phyloP scores from a whole-genome alignment of 2,113 vertebrate species.

The Ophthalmolycus amberensis region DNA sequence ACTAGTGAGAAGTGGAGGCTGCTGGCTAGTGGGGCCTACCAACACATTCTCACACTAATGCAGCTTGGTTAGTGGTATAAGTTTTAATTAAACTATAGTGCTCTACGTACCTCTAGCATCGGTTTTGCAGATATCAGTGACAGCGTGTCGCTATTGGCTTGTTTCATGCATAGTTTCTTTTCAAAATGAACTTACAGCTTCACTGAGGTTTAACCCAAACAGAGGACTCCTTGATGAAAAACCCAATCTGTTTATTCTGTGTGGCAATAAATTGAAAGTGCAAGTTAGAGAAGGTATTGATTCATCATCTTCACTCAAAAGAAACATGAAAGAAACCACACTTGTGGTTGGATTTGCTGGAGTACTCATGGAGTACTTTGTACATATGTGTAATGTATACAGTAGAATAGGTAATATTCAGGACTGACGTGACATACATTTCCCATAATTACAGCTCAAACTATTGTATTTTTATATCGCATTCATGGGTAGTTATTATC shows the following conservation, averaged over 20 bases:
- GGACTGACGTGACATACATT: not conserved
- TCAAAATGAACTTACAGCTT: no score
- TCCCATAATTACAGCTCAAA: not conserved
- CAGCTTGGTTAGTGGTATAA: not conserved
- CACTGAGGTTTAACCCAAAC: not conserved
- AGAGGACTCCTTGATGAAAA: no score
- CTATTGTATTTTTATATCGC: not conserved
- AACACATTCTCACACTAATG: not conserved
- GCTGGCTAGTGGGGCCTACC: constrained; percentile 5
- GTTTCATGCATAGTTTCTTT: not conserved
- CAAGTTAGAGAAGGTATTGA: not conserved
- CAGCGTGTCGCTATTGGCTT: not conserved
- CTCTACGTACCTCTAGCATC: not conserved
- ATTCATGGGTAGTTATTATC: no score
- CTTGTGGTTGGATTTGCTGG: not conserved
- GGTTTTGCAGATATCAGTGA: not conserved
- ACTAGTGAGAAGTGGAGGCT: constrained; percentile 30
- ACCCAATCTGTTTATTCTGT: not conserved
- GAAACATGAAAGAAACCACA: not conserved
- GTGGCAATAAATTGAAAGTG: not conserved
- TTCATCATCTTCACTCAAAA: not conserved
- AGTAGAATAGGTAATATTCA: no score
- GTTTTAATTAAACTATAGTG: not conserved
- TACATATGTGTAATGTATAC: not conserved
- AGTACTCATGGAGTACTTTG: not conserved